Conservation (phyloP, 2,888 invertebrate genomes). For the Pyrocoelia pectoralis region DNA sequence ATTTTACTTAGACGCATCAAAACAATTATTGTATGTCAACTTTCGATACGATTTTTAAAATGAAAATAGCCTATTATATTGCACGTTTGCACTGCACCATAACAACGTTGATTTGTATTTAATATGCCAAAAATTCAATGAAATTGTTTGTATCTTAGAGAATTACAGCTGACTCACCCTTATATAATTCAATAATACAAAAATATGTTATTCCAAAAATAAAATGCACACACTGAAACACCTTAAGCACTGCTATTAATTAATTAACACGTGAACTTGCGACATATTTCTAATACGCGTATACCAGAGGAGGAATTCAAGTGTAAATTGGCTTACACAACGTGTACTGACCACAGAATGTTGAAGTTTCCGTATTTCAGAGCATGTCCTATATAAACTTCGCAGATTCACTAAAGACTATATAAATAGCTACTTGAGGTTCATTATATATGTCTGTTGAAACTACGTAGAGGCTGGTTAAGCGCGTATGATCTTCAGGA, state of each 20-base stretch:
- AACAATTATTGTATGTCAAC: no score
- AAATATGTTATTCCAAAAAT: no score
- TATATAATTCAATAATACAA: no score
- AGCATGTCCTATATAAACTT: slow-evolving; percentile 39
- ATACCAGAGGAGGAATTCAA: slow-evolving; percentile 26
- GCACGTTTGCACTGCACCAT: no score
- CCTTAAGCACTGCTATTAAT: slow-evolving; percentile 1
- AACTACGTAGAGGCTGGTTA: slow-evolving; percentile 11
- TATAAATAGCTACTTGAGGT: slow-evolving; percentile 45
- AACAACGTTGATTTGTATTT: no score
- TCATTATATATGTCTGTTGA: slow-evolving; percentile 35
- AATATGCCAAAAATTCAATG: no score
- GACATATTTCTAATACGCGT: slow-evolving; percentile 24
- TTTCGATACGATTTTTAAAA: no score
- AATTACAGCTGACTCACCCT: no score
- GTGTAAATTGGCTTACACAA: slow-evolving; percentile 24
- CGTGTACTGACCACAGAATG: slow-evolving; percentile 31
- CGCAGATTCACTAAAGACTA: slow-evolving; percentile 43
- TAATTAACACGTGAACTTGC: slow-evolving; percentile 27
- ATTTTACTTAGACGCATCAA: no score
- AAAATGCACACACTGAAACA: neutral
- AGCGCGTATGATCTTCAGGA: slow-evolving; percentile 9
- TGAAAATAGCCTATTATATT: no score
- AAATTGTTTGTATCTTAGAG: no score
- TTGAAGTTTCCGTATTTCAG: slow-evolving; percentile 35